Evolutionary conservation across 2,888 invertebrate species (phyloP), one percentile per base, ranked within the genome.

Genomic region (Alloplasta piceator): DNA sequence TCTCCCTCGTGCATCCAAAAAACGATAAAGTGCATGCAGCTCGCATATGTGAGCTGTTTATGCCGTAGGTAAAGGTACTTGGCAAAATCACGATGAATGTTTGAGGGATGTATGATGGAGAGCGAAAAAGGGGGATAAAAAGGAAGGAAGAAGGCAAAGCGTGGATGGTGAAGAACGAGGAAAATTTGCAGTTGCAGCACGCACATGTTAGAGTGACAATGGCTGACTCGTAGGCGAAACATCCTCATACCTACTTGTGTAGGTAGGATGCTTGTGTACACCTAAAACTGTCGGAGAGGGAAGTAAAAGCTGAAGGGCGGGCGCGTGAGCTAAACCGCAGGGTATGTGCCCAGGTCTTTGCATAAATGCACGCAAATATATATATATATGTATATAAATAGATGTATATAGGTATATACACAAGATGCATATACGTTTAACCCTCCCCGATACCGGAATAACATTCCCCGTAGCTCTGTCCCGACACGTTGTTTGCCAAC

Each of bases 401-500:
- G n/a, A 55, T 48, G 70, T 58, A 66, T 60, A 60, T 60, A 48
- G 58, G 60, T 36, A 71, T 48, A 70, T 56, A 68, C 66, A 50
- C 64, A 71, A 26, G 26, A 26, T 26, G 26, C 26, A 26, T 26
- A 26, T 26, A 26, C 26, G 26, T 26, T 26, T 26, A 26, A 26
- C 48, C 16, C 52, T 61, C 68, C 60, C 67, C 60, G 71, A 64
- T 63, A 50, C 52, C 58, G 48, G 64, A 74, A 73, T 67, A 72
- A 67, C 80, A 77, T 68, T 68, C 61, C 67, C 64, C 80, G 43
- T 79, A 36, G 61, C 56, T 58, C 76, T 61, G 55, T 60, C 75
- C 75, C 85, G 79, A 85, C 82, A 72, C 76, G 68, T 82, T 89
- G 89, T 89, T 90, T 90, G 87, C 89, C 86, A 87, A 90, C 89